Evolutionary conservation across 2,113 vertebrate species (phyloP).

Genomic region (Catharus fuscescens): DNA sequence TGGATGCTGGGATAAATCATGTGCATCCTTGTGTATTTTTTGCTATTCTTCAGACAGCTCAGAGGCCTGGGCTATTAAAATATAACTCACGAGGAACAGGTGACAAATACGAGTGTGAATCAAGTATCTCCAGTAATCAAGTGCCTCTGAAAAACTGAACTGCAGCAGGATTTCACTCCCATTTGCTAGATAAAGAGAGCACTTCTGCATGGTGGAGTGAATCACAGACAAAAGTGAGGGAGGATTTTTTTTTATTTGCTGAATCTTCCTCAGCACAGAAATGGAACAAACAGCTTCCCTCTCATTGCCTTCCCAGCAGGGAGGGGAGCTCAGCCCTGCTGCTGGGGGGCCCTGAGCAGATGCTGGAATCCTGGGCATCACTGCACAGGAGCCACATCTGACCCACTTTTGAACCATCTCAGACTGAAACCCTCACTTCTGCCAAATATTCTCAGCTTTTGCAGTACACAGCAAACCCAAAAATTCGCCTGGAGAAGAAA

Average conservation of each 20-base stretch:
- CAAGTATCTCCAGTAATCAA: neutral
- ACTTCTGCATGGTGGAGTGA: neutral
- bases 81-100: neutral
- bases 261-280: neutral
- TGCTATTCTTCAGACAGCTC: neutral
- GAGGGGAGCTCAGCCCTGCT: neutral
- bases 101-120: conserved; percentile 1
- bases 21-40: neutral
- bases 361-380: accelerated
- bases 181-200: neutral
- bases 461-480: neutral
- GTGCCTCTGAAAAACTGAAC: neutral
- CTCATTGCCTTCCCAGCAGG: neutral
- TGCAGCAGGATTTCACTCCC: neutral
- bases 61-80: neutral
- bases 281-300: neutral
- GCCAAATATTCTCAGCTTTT: neutral
- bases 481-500: neutral
- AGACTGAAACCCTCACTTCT: neutral
- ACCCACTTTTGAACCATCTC: neutral
- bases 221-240: neutral
- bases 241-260: neutral
- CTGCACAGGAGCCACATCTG: neutral
- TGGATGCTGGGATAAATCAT: neutral
- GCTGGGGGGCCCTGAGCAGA: neutral